Base-by-base conservation (phyloP, 2,888 invertebrate genomes). In the Hermaeophaga mercurialis region DNA sequence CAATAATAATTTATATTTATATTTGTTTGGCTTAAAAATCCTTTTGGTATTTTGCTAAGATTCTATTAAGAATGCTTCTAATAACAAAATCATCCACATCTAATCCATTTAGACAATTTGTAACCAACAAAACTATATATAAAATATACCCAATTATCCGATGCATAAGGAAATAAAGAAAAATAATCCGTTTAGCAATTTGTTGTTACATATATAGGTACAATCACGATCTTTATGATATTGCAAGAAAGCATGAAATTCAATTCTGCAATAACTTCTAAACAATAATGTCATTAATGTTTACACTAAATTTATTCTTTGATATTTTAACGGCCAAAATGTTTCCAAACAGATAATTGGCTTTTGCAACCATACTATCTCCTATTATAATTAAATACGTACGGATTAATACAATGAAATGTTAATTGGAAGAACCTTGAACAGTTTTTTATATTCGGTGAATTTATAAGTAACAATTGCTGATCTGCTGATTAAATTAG, bases 191-290 rank as follows among this genome's bases (percentile, higher is more conserved):
- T 34, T 38, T 24, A 52, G 38, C 43, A 43, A 43, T 43, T 24
- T 22, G 6, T 15, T 26, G 24, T 43, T 43, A 43, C 43, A 22
- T 24, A 24, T 39, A 34, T 12, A 41, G n/a, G n/a, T n/a, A n/a
- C 34, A 28, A 39, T 17, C 50, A 44, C 52, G 52, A 52, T 52
- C 52, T 52, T 52, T 52, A 34, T 52, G 17, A 34, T 43, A 52
- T 34, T 15, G 43, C 52, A 52, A 52, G 52, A 52, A 52, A 52
- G 52, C 52, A 52, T 52, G 34, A 52, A 52, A 52, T 34, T 34
- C 17, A 34, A 43, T 43, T 52, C 24, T n/a, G 50, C 41, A 50
- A 50, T 50, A 31, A 34, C 43, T 22, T 22, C 24, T 31, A 11
- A 43, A 52, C 52, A 52, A 52, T 52, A 52, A 52, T 52, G 17